phyloP scores from a whole-genome alignment of 2,888 invertebrate genomes.

The Hydroisotoma schaefferi region DNA sequence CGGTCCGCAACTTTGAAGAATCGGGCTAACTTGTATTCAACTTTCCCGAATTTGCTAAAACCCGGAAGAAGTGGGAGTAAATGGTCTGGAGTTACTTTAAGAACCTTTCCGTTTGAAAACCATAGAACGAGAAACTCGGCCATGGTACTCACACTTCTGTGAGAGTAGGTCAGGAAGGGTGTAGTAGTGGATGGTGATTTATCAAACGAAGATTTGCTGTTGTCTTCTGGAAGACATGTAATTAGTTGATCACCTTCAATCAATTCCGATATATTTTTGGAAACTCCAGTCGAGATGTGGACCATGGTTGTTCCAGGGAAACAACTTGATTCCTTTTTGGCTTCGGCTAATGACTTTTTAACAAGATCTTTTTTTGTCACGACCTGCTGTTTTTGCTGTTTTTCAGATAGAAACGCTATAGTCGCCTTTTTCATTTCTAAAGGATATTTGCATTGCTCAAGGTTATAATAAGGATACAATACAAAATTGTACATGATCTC shows the following conservation, averaged over 20 bases:
- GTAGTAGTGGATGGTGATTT: neutral
- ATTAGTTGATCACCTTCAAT: neutral
- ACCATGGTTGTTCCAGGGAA: conserved; percentile 14
- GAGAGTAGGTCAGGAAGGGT: conserved; percentile 20
- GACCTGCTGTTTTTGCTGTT: neutral
- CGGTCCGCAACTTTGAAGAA: conserved; percentile 10
- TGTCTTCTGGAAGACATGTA: neutral
- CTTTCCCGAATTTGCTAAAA: neutral
- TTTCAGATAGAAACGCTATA: neutral
- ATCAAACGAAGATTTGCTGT: neutral
- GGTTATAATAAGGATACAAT: conserved; percentile 13
- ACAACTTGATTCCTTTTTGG: conserved; percentile 1
- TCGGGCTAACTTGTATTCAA: conserved; percentile 10
- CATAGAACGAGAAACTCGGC: conserved; percentile 3
- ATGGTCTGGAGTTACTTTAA: conserved; percentile 13
- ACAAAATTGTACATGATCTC: neutral
- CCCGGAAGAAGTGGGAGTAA: conserved; percentile 1
- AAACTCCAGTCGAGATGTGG: neutral
- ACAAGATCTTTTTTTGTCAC: neutral
- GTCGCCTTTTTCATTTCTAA: neutral
- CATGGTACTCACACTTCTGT: neutral
- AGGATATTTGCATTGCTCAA: neutral
- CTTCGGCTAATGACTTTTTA: neutral
- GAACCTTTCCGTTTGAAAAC: conserved; percentile 13
- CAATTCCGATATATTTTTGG: neutral